Evolutionary conservation across 1,140 invertebrate genomes (phyloP).

Genomic region (Mactra quadrangularis): DNA sequence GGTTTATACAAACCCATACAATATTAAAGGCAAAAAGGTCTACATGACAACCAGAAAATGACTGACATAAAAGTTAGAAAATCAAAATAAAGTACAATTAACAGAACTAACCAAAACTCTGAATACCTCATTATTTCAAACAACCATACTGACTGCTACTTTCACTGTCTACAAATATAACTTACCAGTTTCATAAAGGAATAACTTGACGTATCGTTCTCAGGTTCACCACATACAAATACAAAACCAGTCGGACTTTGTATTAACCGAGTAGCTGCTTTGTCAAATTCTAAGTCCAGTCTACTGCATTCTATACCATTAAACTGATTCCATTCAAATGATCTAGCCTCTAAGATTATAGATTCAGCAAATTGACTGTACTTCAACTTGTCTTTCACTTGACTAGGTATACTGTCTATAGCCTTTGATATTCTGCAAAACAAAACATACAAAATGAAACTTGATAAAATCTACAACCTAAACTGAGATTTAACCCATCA

Average conservation of each 20-base stretch:
- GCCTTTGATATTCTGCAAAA: constrained; percentile 50
- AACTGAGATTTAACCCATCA: no score
- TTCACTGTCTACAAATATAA: no score
- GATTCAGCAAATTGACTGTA: constrained; percentile 26
- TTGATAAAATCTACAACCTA: neutral
- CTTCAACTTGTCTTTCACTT: constrained; percentile 2
- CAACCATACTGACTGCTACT: no score
- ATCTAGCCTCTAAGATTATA: constrained; percentile 34
- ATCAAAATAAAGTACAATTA: no score
- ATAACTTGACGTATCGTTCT: constrained; percentile 14
- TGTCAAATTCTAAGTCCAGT: constrained; percentile 41
- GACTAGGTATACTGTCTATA: constrained; percentile 44
- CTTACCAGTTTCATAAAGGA: constrained; percentile 45
- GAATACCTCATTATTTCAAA: no score
- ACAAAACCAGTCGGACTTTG: constrained; percentile 43
- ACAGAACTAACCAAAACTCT: no score
- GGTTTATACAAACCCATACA: no score
- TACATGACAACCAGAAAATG: no score
- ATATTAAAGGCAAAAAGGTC: no score
- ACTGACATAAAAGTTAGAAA: no score
- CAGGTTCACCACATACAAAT: constrained; percentile 48
- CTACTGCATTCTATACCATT: constrained; percentile 40
- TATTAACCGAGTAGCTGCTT: constrained; percentile 17
- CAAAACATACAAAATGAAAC: constrained; percentile 3
- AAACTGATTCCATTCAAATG: constrained; percentile 17